phyloP scores from a whole-genome alignment of 2,113 vertebrate species.

The Microcebus ravelobensis region DNA sequence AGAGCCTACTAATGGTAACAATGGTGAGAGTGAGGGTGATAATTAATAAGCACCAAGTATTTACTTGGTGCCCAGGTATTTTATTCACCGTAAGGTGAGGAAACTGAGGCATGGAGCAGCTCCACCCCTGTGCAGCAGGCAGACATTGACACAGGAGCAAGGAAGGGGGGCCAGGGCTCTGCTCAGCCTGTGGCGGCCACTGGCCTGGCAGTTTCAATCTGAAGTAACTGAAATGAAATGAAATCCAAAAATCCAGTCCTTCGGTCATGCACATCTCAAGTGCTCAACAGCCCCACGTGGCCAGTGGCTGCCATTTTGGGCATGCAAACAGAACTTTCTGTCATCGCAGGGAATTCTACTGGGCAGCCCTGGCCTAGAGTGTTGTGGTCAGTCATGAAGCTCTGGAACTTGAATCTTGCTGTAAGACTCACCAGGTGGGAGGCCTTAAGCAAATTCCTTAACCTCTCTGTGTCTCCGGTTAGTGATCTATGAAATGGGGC shows the following conservation, averaged over 20 bases:
- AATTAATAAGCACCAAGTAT: not conserved
- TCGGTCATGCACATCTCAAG: not conserved
- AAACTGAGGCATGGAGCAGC: not conserved
- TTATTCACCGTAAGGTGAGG: not conserved
- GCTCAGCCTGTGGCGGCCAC: not conserved
- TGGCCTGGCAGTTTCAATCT: not conserved
- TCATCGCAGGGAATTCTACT: not conserved
- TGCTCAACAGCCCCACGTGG: not conserved
- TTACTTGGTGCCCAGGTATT: not conserved
- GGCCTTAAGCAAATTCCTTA: not conserved
- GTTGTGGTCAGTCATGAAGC: not conserved
- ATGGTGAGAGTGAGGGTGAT: not conserved
- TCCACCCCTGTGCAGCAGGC: not conserved
- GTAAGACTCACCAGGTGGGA: not conserved
- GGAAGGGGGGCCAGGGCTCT: not conserved
- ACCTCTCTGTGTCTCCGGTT: not conserved
- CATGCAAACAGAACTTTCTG: not conserved
- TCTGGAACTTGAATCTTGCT: not conserved
- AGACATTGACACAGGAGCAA: not conserved
- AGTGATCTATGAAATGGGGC: not conserved
- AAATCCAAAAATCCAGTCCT: not conserved
- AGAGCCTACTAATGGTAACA: not conserved
- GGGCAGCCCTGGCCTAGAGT: not conserved
- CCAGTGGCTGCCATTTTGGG: not conserved
- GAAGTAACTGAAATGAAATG: not conserved